Percentiles rank a stretch among this genome's conserved stretches.
phyloP scores from a whole-genome alignment of 2,888 invertebrate species.

The Acanthacorydalis orientalis region DNA sequence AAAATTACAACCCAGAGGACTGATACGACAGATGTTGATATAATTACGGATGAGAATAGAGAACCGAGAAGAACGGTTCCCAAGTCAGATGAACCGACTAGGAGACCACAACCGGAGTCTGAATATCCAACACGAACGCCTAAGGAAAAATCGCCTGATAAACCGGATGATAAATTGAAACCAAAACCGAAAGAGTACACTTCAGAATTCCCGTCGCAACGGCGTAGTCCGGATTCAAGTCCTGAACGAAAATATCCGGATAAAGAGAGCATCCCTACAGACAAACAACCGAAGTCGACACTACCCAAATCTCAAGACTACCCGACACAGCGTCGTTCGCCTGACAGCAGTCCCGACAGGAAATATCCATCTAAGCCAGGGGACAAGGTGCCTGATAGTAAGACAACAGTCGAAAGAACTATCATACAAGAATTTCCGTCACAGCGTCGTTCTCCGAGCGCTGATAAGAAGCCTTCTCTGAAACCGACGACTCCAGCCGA shows the following conservation, averaged over 20 bases:
- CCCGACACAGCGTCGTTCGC: conserved; percentile 6
- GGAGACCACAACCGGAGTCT: conserved; percentile 8
- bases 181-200: not conserved
- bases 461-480: conserved; percentile 5
- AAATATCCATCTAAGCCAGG: conserved; percentile 8
- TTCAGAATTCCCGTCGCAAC: conserved; percentile 11
- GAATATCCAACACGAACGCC: conserved; percentile 7
- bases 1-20: not conserved
- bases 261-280: conserved; percentile 6
- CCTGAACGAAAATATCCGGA: conserved; percentile 10
- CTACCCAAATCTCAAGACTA: conserved; percentile 5
- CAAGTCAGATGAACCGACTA: not conserved
- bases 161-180: not conserved
- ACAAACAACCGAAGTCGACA: conserved; percentile 8
- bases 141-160: not conserved
- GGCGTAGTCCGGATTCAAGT: conserved; percentile 9
- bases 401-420: conserved; percentile 4
- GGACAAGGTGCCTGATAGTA: conserved; percentile 8
- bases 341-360: conserved; percentile 11
- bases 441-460: conserved; percentile 22
- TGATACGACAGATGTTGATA: not conserved
- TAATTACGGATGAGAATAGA: not conserved
- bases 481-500: no score
- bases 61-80: not conserved
- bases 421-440: conserved; percentile 17